Evolutionary conservation across 92 coral and sea anemone species (phyloP), one percentile per base, ranked within the genome.

Genomic region (Porites rus): DNA sequence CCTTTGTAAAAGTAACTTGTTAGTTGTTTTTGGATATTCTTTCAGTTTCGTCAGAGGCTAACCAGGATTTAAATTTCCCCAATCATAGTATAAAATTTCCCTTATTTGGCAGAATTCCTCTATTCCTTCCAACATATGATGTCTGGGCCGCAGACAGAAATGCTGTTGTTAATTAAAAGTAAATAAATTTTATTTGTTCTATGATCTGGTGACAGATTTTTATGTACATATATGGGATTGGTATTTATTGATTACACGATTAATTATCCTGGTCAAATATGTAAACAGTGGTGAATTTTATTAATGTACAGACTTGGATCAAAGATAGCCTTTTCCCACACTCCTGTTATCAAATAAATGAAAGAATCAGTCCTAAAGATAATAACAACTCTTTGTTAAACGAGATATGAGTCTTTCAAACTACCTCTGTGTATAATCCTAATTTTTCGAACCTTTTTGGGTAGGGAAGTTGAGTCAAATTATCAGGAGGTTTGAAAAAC

Each of bases 141-240:
- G 84, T 67, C 66, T 69, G 75, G 67, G 54, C 74, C 43, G 22
- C 63, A 53, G 54, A 43, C 51, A 58, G 65, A 65, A 51, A 79
- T 38, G 84, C 51, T 21, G 17, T 80, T 53, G 7, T 80, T 52
- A 10, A 24, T 52, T 54, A 12, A 68, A 38, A 81, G 77, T 70
- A 81, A 58, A 58, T 72, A 68, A 17, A 68, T 53, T 80, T 18
- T 69, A 53, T 68, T 80, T 17, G 28, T 52, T 46, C 9, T 66
- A 54, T 52, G 25, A 2, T 17, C 10, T 54, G 22, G 25, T 53
- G n/a, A 20, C 4, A 54, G 19, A 54, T 61, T 46, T 70, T 6
- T 38, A 4, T 38, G 6, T 38, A 38, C 46, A 18, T 60, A 8
- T 22, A 16, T 54, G 65, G n/a, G 8, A 56, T 1, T 59, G 21